A percentile compares a stretch with the other conserved stretches of the same genome.
Conservation (phyloP, 2,888 invertebrate species). For the Synergus laeviventris region DNA sequence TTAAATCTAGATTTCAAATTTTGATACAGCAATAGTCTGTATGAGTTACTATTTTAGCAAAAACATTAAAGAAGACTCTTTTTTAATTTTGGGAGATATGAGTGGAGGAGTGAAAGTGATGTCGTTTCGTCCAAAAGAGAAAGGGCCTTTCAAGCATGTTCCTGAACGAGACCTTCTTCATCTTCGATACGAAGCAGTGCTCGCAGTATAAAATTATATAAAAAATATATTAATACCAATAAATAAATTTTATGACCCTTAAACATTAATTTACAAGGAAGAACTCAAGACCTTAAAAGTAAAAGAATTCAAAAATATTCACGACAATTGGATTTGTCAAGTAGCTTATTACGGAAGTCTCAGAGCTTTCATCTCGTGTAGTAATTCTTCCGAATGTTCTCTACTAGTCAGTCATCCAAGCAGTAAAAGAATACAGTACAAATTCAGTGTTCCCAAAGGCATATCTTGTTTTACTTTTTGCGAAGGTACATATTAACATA, state of each 20-base stretch:
- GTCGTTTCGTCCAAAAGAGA: constrained; percentile 79
- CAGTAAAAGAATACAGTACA: constrained; percentile 78
- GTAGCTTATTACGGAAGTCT: constrained; percentile 83
- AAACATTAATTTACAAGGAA: constrained; percentile 67
- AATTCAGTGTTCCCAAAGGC: constrained; percentile 78
- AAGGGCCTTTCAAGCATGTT: constrained; percentile 85
- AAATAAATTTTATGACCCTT: neutral
- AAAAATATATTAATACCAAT: constrained; percentile 21
- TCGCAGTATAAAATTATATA: constrained; percentile 71
- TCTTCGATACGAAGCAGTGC: constrained; percentile 79
- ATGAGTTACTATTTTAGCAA: constrained; percentile 81
- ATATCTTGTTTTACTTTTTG: constrained; percentile 67
- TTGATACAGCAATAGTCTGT: constrained; percentile 79
- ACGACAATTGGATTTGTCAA: constrained; percentile 84
- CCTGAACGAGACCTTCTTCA: constrained; percentile 80
- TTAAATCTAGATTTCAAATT: constrained; percentile 78
- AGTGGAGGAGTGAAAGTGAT: constrained; percentile 84
- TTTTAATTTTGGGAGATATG: constrained; percentile 85
- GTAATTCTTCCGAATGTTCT: constrained; percentile 79
- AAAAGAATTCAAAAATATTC: constrained; percentile 79
- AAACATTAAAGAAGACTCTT: constrained; percentile 79
- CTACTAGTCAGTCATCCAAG: constrained; percentile 80
- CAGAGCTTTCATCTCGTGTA: constrained; percentile 84
- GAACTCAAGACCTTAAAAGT: constrained; percentile 77
- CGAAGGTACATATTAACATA: constrained; percentile 61